phyloP scores from a whole-genome alignment of 2,113 vertebrate genomes.

The Heterotis niloticus region DNA sequence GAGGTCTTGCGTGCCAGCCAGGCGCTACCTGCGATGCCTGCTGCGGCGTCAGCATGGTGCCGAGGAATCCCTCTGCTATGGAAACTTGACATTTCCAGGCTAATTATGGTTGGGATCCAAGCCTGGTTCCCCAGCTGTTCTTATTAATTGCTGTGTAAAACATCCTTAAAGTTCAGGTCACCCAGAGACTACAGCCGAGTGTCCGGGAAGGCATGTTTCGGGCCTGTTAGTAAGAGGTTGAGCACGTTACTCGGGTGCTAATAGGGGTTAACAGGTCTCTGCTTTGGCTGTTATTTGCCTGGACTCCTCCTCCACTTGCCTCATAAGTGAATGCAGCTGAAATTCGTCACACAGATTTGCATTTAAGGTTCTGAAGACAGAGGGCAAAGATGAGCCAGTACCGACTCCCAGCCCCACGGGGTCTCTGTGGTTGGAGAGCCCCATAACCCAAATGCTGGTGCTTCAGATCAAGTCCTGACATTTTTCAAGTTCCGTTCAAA shows the following conservation, averaged over 20 bases:
- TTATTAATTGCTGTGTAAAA: constrained; percentile 58
- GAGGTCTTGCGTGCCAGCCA: constrained; percentile 18
- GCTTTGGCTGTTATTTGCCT: neutral
- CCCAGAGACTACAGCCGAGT: constrained; percentile 16
- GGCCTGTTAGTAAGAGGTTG: constrained; percentile 22
- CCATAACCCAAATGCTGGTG: too few species aligned
- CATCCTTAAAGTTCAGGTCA: constrained; percentile 41
- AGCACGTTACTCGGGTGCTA: constrained; percentile 11
- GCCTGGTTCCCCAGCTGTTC: constrained; percentile 47
- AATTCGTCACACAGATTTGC: neutral
- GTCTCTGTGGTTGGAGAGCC: too few species aligned
- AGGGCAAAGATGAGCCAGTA: too few species aligned
- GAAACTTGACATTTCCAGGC: constrained; percentile 52
- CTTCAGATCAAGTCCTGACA: too few species aligned
- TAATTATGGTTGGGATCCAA: constrained; percentile 57
- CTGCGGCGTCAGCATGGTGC: constrained; percentile 40
- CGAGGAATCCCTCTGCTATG: constrained; percentile 28
- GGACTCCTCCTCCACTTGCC: neutral
- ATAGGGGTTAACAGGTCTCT: constrained; percentile 23
- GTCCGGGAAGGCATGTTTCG: constrained; percentile 17
- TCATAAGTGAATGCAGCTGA: neutral
- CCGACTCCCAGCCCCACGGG: too few species aligned
- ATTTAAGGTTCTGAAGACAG: neutral
- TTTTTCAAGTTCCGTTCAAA: too few species aligned
- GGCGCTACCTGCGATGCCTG: constrained; percentile 30